Conservation (phyloP, 2,888 invertebrate genomes). For the Euproctis similis region DNA sequence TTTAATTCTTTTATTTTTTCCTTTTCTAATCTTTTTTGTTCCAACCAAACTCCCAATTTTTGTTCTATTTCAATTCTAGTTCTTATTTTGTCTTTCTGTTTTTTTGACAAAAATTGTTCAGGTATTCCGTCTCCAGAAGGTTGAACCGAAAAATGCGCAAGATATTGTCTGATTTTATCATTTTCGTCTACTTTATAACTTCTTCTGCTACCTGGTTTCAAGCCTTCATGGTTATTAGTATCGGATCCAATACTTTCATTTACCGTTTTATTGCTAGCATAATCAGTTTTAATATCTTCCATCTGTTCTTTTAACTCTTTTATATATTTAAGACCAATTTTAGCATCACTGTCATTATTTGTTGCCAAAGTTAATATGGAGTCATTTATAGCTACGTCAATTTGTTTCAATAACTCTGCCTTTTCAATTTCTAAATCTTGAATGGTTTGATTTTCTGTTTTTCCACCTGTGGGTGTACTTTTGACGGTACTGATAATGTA, state of each 20-base stretch:
- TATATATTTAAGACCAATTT: conserved; percentile 29
- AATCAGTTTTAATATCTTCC: conserved; percentile 14
- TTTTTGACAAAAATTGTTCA: too few species aligned
- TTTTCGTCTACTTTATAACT: too few species aligned
- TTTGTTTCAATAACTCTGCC: conserved; percentile 25
- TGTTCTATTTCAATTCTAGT: conserved; percentile 17
- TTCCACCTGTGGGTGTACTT: not conserved
- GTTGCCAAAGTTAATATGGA: conserved; percentile 26
- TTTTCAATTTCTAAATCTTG: not conserved
- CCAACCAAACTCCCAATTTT: conserved; percentile 33
- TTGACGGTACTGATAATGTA: too few species aligned
- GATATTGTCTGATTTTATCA: too few species aligned
- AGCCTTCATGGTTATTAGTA: too few species aligned
- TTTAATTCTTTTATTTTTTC: not conserved
- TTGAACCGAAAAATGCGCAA: too few species aligned
- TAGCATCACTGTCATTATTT: conserved; percentile 33
- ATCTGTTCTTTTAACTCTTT: conserved; percentile 32
- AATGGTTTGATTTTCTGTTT: not conserved
- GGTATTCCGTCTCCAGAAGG: too few species aligned
- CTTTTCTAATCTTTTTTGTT: conserved; percentile 18
- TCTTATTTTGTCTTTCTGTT: not conserved
- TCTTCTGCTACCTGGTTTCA: too few species aligned
- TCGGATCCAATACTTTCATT: too few species aligned
- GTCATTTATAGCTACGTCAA: conserved; percentile 39
- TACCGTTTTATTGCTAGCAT: conserved; percentile 9